Evolutionary conservation across 2,888 invertebrate species (phyloP).

Genomic region (Pelosia muscerda): DNA sequence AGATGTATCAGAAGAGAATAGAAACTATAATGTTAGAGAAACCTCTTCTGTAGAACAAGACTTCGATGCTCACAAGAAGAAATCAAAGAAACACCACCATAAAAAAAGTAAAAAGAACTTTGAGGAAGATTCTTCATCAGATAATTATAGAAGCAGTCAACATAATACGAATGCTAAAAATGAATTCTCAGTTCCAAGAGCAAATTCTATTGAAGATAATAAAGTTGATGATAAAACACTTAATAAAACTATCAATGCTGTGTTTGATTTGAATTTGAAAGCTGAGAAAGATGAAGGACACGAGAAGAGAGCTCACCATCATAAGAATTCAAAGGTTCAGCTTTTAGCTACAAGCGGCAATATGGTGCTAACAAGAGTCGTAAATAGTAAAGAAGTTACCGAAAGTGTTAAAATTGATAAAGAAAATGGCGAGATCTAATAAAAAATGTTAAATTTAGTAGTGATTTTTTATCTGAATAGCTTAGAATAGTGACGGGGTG

Average conservation of each 20-base stretch:
- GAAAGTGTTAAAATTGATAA: slow-evolving; percentile 35
- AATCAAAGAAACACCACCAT: not conserved
- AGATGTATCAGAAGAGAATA: slow-evolving; percentile 30
- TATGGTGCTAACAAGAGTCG: slow-evolving; percentile 39
- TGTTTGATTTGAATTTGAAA: not conserved
- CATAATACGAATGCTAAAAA: not conserved
- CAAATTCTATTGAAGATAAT: not conserved
- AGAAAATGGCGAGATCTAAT: not conserved
- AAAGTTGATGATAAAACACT: not conserved
- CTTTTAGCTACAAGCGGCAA: slow-evolving; percentile 52
- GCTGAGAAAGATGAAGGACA: not conserved
- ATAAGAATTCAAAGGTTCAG: not conserved
- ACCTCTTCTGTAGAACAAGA: not conserved
- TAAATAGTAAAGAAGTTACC: not conserved
- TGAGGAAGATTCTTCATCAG: not conserved
- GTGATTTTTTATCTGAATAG: not conserved
- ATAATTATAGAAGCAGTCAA: not conserved
- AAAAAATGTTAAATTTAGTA: slow-evolving; percentile 1
- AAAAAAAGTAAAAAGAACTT: not conserved
- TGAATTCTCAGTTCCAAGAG: not conserved
- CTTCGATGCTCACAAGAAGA: not conserved
- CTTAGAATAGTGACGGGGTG: not conserved
- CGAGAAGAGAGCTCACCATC: not conserved
- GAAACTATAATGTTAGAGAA: slow-evolving; percentile 12
- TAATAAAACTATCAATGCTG: not conserved